phyloP scores from a whole-genome alignment of 2,797 vertebrate genomes.

The Sebastes glaucus region DNA sequence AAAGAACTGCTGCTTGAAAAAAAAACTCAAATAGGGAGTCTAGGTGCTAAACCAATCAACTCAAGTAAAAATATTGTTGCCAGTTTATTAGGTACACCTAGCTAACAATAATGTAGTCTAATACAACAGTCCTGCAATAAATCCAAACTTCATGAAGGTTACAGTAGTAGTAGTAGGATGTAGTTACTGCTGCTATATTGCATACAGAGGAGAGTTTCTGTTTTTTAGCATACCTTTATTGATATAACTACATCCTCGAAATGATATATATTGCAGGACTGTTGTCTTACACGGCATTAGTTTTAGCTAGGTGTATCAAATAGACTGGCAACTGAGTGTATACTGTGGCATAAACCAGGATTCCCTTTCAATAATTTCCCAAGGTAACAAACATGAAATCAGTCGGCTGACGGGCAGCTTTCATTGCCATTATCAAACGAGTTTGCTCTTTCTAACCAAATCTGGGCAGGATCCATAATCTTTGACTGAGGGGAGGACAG shows the following conservation, averaged over 20 bases:
- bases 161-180: neutral
- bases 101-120: neutral
- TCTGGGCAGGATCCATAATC: conserved; percentile 25
- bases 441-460: neutral
- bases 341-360: neutral
- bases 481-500: neutral
- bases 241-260: neutral
- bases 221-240: neutral
- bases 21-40: neutral
- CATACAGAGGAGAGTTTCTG: neutral
- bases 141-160: neutral
- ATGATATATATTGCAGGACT: neutral
- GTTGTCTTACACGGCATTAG: neutral
- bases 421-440: neutral
- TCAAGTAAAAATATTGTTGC: neutral
- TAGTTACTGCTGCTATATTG: neutral
- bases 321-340: neutral
- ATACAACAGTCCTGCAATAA: neutral
- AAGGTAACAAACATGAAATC: neutral
- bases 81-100: neutral
- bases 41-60: neutral
- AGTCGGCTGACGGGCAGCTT: neutral
- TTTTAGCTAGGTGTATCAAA: neutral
- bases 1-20: neutral
- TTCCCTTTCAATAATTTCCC: neutral